These are phyloP conservation scores for Holcopasites calliopsidis DNA, from an alignment of 1,140 invertebrate species.

Conservation along the genomic window DNA sequence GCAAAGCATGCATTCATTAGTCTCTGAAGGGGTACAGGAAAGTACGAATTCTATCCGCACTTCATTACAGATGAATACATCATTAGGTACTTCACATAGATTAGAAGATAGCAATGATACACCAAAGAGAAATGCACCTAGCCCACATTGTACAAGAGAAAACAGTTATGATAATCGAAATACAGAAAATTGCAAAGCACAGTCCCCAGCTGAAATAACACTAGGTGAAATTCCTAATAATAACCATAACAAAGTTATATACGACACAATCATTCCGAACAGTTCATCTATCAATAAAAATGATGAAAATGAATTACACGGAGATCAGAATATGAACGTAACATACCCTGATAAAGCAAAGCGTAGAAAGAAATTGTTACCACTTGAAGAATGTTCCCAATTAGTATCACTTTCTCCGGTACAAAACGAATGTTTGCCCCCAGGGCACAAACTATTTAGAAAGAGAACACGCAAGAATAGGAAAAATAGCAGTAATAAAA, in stretches of 20 bases:
- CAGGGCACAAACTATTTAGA: background rate
- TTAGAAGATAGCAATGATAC: background rate
- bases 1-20: background rate
- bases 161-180: background rate
- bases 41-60: constrained; percentile 42
- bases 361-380: constrained; percentile 63
- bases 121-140: background rate
- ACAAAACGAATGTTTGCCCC: constrained; percentile 13
- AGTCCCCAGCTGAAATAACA: background rate
- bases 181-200: background rate
- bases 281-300: constrained; percentile 49
- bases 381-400: constrained; percentile 60
- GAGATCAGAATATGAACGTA: constrained; percentile 8
- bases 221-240: background rate
- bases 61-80: constrained; percentile 71
- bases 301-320: constrained; percentile 36
- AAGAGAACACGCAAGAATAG: constrained; percentile 12
- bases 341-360: background rate
- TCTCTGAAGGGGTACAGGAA: constrained; percentile 15
- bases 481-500: constrained; percentile 27
- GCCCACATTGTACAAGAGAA: background rate
- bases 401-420: constrained; percentile 65
- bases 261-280: constrained; percentile 15
- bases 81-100: constrained; percentile 55
- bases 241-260: background rate